Evolutionary conservation across 2,888 invertebrate species (phyloP), one percentile per base, ranked within the genome.

Genomic region (Diachrysia chrysitis): DNA sequence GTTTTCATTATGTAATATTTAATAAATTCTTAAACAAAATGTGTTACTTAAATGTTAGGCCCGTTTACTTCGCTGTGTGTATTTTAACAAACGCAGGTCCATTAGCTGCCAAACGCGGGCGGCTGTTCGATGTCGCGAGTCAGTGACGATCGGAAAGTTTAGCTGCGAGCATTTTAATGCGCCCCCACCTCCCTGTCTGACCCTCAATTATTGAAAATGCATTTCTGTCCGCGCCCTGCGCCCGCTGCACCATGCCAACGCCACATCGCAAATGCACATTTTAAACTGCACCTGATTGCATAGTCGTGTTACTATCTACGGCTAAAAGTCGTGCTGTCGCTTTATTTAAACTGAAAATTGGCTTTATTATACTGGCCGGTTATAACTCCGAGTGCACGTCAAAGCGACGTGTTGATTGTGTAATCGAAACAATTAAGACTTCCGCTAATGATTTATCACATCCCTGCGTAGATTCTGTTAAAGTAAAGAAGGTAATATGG

Each of bases 151-250:
- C 79, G 86, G 89, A 94, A 94, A 93, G 92, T 95, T 93, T 89
- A 87, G 83, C 87, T 80, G 86, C 78, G 89, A 89, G 85, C 88
- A 92, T 94, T 95, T 94, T 92, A 94, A 93, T 90, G 89, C 83
- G 83, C 89, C 92, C 87, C 92, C 92, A 85, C 90, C 80, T 62
- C 80, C 94, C 92, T 84, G 95, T 95, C 95, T 95, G 95, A 94
- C 94, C 93, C 91, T 95, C 93, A 95, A 95, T 95, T 95, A 95
- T 95, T 95, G 95, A 95, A 95, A 95, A 95, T 95, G 93, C 94
- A 94, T 93, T 93, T 90, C 89, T 88, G 91, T 87, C 91, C 92
- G 93, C 93, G 93, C 93, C 93, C 92, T 87, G 90, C 85, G 89
- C 88, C 89, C 87, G 88, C 70, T 85, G 86, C 85, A 83, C 83